A percentile compares a stretch with the other conserved stretches of the same genome.
Conservation (phyloP, 2,888 invertebrate species). For the Melieria picta region DNA sequence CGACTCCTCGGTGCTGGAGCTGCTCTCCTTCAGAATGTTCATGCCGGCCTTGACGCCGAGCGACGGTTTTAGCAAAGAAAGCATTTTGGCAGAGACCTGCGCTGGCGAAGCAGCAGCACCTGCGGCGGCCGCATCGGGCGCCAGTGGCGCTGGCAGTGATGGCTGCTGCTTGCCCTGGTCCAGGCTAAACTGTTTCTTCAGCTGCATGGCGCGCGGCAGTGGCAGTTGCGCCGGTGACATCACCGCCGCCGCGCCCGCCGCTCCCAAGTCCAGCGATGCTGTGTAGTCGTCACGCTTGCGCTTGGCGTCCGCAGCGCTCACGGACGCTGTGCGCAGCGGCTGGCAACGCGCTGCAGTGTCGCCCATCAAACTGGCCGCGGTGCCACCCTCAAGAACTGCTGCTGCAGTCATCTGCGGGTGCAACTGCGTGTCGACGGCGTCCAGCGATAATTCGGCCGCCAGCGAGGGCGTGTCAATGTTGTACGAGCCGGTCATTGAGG, state of each 20-base stretch:
- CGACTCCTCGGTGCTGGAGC: conserved; percentile 66
- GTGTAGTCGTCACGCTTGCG: conserved; percentile 48
- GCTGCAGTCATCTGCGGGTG: conserved; percentile 14
- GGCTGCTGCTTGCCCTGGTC: conserved; percentile 58
- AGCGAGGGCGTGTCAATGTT: conserved; percentile 66
- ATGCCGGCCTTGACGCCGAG: conserved; percentile 57
- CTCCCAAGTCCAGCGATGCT: conserved; percentile 51
- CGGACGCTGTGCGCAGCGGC: conserved; percentile 60
- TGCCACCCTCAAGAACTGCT: conserved; percentile 1
- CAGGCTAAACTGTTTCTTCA: conserved; percentile 66
- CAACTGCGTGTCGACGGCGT: conserved; percentile 54
- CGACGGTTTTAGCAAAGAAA: conserved; percentile 62
- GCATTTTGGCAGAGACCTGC: conserved; percentile 55
- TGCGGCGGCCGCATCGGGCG: conserved; percentile 16
- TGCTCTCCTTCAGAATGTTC: conserved; percentile 66
- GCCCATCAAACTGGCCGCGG: background rate
- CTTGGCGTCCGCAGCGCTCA: conserved; percentile 57
- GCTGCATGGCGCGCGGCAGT: conserved; percentile 60
- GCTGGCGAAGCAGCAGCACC: conserved; percentile 47
- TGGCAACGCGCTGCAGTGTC: conserved; percentile 52
- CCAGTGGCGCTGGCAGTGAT: conserved; percentile 37
- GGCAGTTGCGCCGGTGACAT: conserved; percentile 53
- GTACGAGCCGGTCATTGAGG: conserved; percentile 65
- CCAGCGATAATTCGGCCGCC: conserved; percentile 63
- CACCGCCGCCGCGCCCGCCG: conserved; percentile 49